Evolutionary conservation across 1,140 invertebrate genomes (phyloP).

Genomic region (Zaprionus tsacasi): DNA sequence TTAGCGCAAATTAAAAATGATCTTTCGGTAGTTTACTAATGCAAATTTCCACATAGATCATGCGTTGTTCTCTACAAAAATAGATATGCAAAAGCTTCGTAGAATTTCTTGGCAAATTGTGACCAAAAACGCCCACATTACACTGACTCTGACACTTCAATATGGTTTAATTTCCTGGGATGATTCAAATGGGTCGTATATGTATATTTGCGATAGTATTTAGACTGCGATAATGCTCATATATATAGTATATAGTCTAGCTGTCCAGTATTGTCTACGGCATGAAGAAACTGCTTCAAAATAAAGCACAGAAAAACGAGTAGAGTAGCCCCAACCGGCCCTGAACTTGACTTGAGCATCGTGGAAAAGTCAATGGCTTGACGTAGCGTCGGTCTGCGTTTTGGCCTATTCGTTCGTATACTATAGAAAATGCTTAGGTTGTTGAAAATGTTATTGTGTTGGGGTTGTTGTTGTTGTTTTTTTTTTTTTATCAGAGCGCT

Average conservation of each 20-base stretch:
- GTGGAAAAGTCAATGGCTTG: constrained; percentile 66
- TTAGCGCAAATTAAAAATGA: too few relatives aligned
- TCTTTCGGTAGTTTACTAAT: neutral
- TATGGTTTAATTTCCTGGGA: constrained; percentile 38
- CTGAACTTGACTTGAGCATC: constrained; percentile 74
- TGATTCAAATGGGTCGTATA: constrained; percentile 46
- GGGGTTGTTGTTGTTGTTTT: constrained; percentile 40
- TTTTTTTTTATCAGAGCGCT: constrained; percentile 64
- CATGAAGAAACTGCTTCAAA: constrained; percentile 27
- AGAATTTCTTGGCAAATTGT: constrained; percentile 31
- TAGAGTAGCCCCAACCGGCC: constrained; percentile 51
- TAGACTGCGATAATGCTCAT: neutral
- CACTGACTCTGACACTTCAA: constrained; percentile 14
- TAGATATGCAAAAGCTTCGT: constrained; percentile 5
- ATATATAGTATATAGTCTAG: neutral
- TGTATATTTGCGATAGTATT: neutral
- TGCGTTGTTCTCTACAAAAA: constrained; percentile 21
- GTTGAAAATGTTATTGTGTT: constrained; percentile 56
- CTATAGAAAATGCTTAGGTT: constrained; percentile 68
- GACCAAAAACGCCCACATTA: constrained; percentile 43
- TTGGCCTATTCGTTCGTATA: constrained; percentile 45
- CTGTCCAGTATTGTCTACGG: constrained; percentile 15
- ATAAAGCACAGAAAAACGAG: constrained; percentile 14
- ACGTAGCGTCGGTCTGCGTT: constrained; percentile 13
- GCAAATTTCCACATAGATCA: constrained; percentile 22